A percentile compares a stretch with the other conserved stretches of the same genome.
phyloP scores from a whole-genome alignment of 2,797 vertebrate species.

The Halcyon chelicuti region DNA sequence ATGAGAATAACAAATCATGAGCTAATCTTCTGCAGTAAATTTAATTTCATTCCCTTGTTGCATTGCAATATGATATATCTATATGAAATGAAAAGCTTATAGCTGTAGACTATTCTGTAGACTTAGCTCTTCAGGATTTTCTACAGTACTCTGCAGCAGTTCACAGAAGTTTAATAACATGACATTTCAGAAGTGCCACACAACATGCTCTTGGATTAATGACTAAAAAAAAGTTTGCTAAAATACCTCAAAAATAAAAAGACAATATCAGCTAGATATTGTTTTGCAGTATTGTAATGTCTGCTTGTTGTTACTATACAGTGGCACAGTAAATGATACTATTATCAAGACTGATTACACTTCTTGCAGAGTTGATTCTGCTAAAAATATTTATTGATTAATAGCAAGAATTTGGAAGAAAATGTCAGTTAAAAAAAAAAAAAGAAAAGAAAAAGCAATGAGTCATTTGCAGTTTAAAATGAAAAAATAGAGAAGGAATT shows the following conservation, averaged over 20 bases:
- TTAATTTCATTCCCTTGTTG: neutral
- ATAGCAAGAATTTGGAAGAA: neutral
- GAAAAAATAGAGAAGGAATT: neutral
- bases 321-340: neutral
- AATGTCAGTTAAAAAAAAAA: neutral
- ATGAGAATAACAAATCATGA: neutral
- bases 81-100: neutral
- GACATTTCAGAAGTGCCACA: neutral
- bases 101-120: neutral
- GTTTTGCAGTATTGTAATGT: neutral
- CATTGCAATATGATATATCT: neutral
- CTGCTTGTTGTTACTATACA: neutral
- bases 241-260: neutral
- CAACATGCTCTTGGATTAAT: neutral
- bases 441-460: neutral
- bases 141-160: neutral
- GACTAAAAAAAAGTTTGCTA: neutral
- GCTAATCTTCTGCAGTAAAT: neutral
- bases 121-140: neutral
- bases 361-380: neutral
- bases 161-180: neutral
- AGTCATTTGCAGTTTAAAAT: neutral
- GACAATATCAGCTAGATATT: neutral
- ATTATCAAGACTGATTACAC: neutral
- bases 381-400: constrained; percentile 20